Percentiles rank a stretch among this genome's conserved stretches.
Evolutionary conservation across 2,797 vertebrate species (phyloP).

Genomic region (Leptatherina wallacei): DNA sequence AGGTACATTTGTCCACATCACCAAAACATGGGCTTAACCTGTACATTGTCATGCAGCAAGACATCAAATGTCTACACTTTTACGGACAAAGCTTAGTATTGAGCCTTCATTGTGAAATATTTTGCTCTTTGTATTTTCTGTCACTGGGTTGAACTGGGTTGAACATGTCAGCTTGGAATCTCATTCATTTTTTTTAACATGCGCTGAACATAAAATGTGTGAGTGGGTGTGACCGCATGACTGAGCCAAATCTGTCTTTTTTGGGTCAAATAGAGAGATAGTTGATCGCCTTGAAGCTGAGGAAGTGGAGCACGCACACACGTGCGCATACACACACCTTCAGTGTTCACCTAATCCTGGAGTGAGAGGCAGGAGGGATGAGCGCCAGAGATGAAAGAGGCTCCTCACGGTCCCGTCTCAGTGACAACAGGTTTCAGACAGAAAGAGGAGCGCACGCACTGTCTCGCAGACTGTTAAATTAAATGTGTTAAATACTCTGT

Average conservation of each 20-base stretch:
- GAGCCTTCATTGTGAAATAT: neutral
- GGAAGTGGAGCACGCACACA: slow-evolving; percentile 28
- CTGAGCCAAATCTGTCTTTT: slow-evolving; percentile 8
- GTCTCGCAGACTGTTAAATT: slow-evolving; percentile 56
- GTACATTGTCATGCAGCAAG: neutral
- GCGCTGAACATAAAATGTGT: slow-evolving; percentile 1
- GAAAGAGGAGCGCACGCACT: slow-evolving; percentile 35
- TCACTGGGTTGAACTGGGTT: too few species aligned
- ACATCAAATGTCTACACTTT: neutral
- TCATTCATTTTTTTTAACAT: neutral
- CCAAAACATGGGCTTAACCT: too few species aligned
- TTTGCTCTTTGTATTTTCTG: neutral
- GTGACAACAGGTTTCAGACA: slow-evolving; percentile 61
- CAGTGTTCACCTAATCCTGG: slow-evolving; percentile 38
- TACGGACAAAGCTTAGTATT: neutral
- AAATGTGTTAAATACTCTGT: slow-evolving; percentile 52
- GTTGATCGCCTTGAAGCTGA: slow-evolving; percentile 35
- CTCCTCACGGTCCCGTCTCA: slow-evolving; percentile 38
- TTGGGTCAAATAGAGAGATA: slow-evolving; percentile 43
- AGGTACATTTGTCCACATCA: too few species aligned
- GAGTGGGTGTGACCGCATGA: slow-evolving; percentile 13
- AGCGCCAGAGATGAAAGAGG: slow-evolving; percentile 38
- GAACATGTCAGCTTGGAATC: neutral
- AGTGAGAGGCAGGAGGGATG: slow-evolving; percentile 30
- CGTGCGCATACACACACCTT: neutral